phyloP scores from a whole-genome alignment of 2,888 invertebrate species.

The Marasmarcha lunaedactyla region DNA sequence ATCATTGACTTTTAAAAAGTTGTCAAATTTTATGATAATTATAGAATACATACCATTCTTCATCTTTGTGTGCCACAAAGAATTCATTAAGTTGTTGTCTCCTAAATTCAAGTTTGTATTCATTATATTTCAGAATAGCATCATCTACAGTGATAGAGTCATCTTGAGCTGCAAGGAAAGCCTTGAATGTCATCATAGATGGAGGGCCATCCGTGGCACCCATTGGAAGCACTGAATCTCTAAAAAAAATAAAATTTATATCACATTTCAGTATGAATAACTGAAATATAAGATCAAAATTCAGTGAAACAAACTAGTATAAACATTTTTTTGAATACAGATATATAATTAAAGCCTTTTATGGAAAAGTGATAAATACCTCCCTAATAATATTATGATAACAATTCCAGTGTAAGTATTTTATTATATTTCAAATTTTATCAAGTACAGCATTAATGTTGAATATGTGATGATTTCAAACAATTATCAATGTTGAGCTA shows the following conservation, averaged over 20 bases:
- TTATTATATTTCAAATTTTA: too few relatives aligned
- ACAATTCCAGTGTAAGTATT: too few relatives aligned
- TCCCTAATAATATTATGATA: too few relatives aligned
- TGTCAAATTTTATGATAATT: background rate
- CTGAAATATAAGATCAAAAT: too few relatives aligned
- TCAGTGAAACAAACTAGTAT: too few relatives aligned
- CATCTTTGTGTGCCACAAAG: constrained; percentile 98
- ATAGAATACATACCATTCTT: constrained; percentile 90
- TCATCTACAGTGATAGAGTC: constrained; percentile 98
- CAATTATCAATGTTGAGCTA: too few relatives aligned
- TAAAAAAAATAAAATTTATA: constrained; percentile 24
- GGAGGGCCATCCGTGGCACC: constrained; percentile 81
- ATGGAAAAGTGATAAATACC: too few relatives aligned
- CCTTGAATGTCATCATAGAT: constrained; percentile 96
- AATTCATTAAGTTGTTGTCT: constrained; percentile 97
- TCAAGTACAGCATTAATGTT: too few relatives aligned
- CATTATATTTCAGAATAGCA: constrained; percentile 95
- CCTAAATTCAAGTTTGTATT: constrained; percentile 97
- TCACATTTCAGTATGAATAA: too few relatives aligned
- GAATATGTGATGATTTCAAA: too few relatives aligned
- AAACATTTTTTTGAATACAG: too few relatives aligned
- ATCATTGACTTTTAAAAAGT: background rate
- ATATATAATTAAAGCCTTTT: too few relatives aligned
- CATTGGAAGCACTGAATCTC: constrained; percentile 64
- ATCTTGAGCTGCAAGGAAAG: constrained; percentile 95